phyloP scores from a whole-genome alignment of 2,888 invertebrate genomes.

The Aleiodes leptofemur region DNA sequence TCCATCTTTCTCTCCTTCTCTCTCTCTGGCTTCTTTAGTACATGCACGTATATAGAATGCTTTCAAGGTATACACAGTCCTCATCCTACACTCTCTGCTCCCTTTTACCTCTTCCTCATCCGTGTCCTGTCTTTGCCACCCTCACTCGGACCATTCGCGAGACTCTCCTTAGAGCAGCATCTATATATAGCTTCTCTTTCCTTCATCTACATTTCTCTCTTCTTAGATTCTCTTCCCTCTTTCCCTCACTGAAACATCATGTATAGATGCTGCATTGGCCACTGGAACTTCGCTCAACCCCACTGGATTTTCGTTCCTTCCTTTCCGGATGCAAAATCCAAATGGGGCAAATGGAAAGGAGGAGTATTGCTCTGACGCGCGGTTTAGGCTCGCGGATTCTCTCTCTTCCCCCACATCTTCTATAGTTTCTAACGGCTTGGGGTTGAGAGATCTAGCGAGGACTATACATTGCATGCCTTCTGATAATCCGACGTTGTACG shows the following conservation, averaged over 20 bases:
- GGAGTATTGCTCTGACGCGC: conserved; percentile 37
- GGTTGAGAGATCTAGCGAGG: conserved; percentile 33
- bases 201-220: conserved; percentile 49
- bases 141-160: conserved; percentile 48
- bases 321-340: conserved; percentile 42
- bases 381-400: conserved; percentile 52
- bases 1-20: conserved; percentile 1
- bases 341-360: conserved; percentile 18
- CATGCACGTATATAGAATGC: conserved; percentile 41
- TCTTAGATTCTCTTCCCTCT: conserved; percentile 53
- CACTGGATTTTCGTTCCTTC: conserved; percentile 37
- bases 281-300: conserved; percentile 44
- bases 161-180: conserved; percentile 39
- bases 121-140: conserved; percentile 50
- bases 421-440: conserved; percentile 9
- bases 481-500: conserved; percentile 70
- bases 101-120: conserved; percentile 56
- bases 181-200: conserved; percentile 48
- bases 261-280: conserved; percentile 37
- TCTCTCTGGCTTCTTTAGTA: conserved; percentile 38
- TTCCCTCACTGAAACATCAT: conserved; percentile 53
- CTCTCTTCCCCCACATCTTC: background rate
- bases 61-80: conserved; percentile 43
- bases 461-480: conserved; percentile 66
- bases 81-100: conserved; percentile 56